phyloP scores from a whole-genome alignment of 2,888 invertebrate genomes.

The Erpobdella octoculata region DNA sequence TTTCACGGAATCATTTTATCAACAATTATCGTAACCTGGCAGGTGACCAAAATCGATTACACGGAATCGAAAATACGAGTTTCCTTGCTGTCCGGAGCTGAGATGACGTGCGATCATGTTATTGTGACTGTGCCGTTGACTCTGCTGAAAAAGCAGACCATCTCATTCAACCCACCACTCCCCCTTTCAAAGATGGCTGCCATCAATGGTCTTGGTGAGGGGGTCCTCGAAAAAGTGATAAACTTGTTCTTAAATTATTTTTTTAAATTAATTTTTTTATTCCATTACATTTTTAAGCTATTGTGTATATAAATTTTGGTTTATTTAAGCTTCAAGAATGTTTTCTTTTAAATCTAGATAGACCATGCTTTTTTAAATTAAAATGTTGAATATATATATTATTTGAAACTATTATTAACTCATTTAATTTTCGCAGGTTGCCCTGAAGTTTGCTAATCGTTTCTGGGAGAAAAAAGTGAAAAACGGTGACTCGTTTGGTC shows the following conservation, averaged over 20 bases:
- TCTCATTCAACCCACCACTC: conserved; percentile 52
- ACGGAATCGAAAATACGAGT: conserved; percentile 37
- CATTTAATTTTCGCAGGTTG: conserved; percentile 42
- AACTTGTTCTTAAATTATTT: background rate
- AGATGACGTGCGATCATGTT: conserved; percentile 46
- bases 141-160: conserved; percentile 47
- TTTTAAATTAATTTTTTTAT: background rate
- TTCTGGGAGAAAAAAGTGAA: conserved; percentile 51
- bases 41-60: conserved; percentile 28
- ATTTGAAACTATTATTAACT: background rate
- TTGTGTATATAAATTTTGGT: background rate
- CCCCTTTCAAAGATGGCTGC: conserved; percentile 51
- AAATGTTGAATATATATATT: no score
- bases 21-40: background rate
- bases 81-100: conserved; percentile 40
- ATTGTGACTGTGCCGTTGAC: conserved; percentile 53
- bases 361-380: no score
- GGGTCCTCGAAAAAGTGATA: conserved; percentile 53
- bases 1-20: no score
- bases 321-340: background rate
- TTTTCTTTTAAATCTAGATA: no score
- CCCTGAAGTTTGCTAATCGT: conserved; percentile 49
- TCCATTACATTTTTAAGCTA: background rate
- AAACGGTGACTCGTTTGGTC: conserved; percentile 50
- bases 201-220: conserved; percentile 51